Base-by-base conservation (phyloP, 2,113 vertebrate genomes). In the Callipepla californica region DNA sequence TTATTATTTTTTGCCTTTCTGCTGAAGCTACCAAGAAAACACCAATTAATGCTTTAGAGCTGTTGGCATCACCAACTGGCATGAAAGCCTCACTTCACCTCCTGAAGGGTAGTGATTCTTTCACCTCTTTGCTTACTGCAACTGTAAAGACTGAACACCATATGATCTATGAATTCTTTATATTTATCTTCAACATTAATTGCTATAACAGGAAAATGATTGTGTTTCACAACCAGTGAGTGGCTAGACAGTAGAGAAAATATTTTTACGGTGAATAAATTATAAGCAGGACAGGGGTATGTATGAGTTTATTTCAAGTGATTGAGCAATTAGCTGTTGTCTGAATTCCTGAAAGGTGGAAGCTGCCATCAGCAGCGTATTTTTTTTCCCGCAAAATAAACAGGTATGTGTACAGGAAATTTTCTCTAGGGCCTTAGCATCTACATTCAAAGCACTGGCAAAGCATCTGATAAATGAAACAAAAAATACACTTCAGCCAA, bases 341-440 rank as follows among this genome's bases (percentile, higher is more conserved):
- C 80, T 85, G 55, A 85, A 85, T 76, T 89, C 36, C 62, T 96
- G 78, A 92, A 92, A 87, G 45, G 40, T 95, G 75, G 84, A 78
- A 85, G 70, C 4, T 92, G 40, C 80, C 83, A 85, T 73, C 45
- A 68, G 34, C 42, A 90, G 73, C 58, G 9, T 16, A 92, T 45
- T 9, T 5, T 17, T 5, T 25, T 59, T 80, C 78, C 34, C 86
- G 89, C 61, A 63, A 89, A 88, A 38, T 61, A 78, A 85, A 80
- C 58, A 86, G 26, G 36, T 44, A 76, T 20, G 15, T 34, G 16
- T 62, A 36, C 13, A 72, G 40, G 18, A 61, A 28, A 76, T 81
- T 95, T 92, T 48, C 32, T 69, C 58, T 65, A 17, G n/a, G 19
- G 61, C 30, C 34, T 2, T 6, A 88, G 34, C 48, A 47, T 65